Evolutionary conservation across 2,888 invertebrate species (phyloP).

Genomic region (Drepanosiphum platanoidis): DNA sequence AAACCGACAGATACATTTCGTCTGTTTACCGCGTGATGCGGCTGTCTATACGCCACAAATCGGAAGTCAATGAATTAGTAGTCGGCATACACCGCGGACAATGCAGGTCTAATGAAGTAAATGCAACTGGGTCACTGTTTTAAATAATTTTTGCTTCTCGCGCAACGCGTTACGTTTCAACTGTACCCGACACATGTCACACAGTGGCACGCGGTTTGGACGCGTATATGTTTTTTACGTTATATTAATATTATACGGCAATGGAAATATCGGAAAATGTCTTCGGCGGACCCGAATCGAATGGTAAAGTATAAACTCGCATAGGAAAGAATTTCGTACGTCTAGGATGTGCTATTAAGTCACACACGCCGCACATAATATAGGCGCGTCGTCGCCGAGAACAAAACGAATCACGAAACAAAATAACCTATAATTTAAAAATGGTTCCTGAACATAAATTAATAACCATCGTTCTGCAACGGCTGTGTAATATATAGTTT

Average conservation of each 20-base stretch:
- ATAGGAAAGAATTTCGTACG: not conserved
- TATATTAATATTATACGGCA: too few relatives aligned
- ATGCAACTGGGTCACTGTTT: conserved; percentile 55
- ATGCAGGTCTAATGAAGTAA: conserved; percentile 49
- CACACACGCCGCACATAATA: not conserved
- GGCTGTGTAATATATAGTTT: not conserved
- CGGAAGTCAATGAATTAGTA: conserved; percentile 36
- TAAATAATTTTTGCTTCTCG: conserved; percentile 42
- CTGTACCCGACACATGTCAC: conserved; percentile 39
- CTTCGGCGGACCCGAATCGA: not conserved
- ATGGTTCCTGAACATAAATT: not conserved
- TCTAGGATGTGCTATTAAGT: not conserved
- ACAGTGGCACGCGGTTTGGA: not conserved
- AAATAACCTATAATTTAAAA: conserved; percentile 35
- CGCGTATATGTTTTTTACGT: too few relatives aligned
- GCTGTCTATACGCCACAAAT: conserved; percentile 16
- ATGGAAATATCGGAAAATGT: not conserved
- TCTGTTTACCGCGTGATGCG: conserved; percentile 4
- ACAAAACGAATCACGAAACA: conserved; percentile 18
- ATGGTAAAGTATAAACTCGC: not conserved
- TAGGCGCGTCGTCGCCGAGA: not conserved
- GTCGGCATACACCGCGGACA: too few relatives aligned
- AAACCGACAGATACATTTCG: conserved; percentile 7
- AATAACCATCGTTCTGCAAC: conserved; percentile 13
- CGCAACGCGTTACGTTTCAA: conserved; percentile 27